Evolutionary conservation across 2,888 invertebrate genomes (phyloP), one percentile per base, ranked within the genome.

Genomic region (Plebejus anna): DNA sequence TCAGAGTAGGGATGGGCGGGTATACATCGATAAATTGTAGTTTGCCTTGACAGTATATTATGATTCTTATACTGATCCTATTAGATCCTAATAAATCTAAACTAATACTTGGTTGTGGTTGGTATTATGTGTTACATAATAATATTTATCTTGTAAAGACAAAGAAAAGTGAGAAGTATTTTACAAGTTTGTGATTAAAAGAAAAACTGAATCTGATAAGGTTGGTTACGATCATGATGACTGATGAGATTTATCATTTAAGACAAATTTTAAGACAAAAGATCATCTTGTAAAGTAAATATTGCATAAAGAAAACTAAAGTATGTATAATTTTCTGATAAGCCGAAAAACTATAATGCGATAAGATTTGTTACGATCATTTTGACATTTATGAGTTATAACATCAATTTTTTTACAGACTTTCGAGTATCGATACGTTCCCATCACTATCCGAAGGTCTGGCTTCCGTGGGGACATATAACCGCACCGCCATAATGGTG

Each of bases 401-500:
- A 22, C 22, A 22, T 22, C 22, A 22, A 22, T 22, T 42, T 61
- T n/a, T 13, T 66, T 4, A 32, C 32, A 13, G 32, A 32, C 32
- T 66, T 13, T 66, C 66, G 66, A 66, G 22, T 9, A 9, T 9
- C 22, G 22, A 22, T 22, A 22, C 28, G 9, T 13, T 32, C 32
- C 32, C 66, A 66, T 32, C 32, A 66, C 66, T 66, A 66, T 77
- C 55, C 80, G 84, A 84, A 88, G 86, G 87, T 87, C 87, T 83
- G 83, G 86, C 84, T 85, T 84, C 84, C 83, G 79, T 79, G 83
- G 83, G 83, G 83, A 85, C 84, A 82, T 81, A 82, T 82, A 80
- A 84, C 86, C 89, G 66, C 66, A 84, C 86, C 88, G 66, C 66
- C 5, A 66, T 66, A 36, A 66, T 66, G 32, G 36, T 66, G 32